Evolutionary conservation across 1,140 invertebrate species (phyloP).

Genomic region (Drosophila lacertosa): DNA sequence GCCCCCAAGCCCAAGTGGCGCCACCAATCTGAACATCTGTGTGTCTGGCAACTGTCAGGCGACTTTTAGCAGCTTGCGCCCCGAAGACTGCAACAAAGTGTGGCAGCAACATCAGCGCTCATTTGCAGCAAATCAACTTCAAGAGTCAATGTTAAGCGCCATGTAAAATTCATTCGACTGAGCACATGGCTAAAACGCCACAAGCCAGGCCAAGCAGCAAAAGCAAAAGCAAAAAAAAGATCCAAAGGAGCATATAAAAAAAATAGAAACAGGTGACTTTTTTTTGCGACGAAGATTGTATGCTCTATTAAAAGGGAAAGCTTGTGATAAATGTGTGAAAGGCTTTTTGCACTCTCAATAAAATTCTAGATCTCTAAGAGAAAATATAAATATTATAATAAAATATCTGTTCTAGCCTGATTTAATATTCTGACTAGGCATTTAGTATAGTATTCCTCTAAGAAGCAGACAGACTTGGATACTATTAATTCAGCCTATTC

Average conservation of each 20-base stretch:
- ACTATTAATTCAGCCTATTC: no score
- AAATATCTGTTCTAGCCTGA: no score
- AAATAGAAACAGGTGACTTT: background rate
- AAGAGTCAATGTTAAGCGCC: constrained; percentile 57
- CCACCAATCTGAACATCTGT: constrained; percentile 15
- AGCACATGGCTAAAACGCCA: constrained; percentile 36
- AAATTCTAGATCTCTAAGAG: no score
- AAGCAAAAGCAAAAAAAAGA: background rate
- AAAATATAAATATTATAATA: background rate
- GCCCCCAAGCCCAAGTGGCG: background rate
- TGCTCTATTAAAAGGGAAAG: no score
- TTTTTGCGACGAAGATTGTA: background rate
- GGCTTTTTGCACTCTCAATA: no score
- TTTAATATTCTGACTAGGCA: no score
- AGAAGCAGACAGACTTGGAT: no score
- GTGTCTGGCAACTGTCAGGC: constrained; percentile 32
- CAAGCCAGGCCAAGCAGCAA: constrained; percentile 6
- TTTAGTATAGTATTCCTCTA: no score
- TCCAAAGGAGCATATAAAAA: background rate
- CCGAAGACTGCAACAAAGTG: constrained; percentile 27
- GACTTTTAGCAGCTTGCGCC: constrained; percentile 47
- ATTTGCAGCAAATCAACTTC: constrained; percentile 71
- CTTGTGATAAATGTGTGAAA: no score
- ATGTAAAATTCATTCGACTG: constrained; percentile 74
- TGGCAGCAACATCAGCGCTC: constrained; percentile 49